phyloP scores from a whole-genome alignment of 37 sponge, comb jelly and placozoan genomes.

The Eunapius fragilis region DNA sequence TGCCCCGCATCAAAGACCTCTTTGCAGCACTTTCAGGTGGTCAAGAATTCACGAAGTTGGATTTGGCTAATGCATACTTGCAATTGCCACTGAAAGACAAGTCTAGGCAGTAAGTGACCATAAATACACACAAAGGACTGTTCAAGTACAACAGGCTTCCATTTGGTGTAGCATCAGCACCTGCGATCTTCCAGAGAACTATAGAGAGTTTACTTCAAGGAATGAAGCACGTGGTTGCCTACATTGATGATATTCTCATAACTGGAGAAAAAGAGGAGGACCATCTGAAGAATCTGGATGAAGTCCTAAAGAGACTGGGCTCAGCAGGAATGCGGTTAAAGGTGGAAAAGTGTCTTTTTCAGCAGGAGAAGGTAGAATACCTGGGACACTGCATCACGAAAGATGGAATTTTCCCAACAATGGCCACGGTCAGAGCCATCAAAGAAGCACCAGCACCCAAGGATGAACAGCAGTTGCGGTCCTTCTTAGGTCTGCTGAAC shows the following conservation, averaged over 20 bases:
- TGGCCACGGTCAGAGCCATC: constrained; percentile 21
- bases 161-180: constrained; percentile 34
- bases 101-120: constrained; percentile 21
- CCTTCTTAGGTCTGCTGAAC: constrained; percentile 44
- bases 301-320: constrained; percentile 25
- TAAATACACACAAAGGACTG: constrained; percentile 53
- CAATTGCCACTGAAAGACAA: constrained; percentile 30
- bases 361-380: constrained; percentile 41
- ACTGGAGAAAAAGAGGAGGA: constrained; percentile 12
- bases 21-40: constrained; percentile 37
- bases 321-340: constrained; percentile 54
- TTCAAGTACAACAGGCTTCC: constrained; percentile 53
- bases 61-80: constrained; percentile 44
- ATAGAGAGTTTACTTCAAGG: constrained; percentile 51
- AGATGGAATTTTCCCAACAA: constrained; percentile 17
- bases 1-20: constrained; percentile 50
- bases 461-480: constrained; percentile 7
- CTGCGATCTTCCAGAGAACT: constrained; percentile 48
- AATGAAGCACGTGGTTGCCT: constrained; percentile 5
- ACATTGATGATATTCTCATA: constrained; percentile 42
- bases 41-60: constrained; percentile 36
- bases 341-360: constrained; percentile 39
- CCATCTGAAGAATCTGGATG: constrained; percentile 23
- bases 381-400: constrained; percentile 47
- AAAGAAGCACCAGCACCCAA: constrained; percentile 21